Conservation (phyloP, 2,888 invertebrate genomes). For the Agrochola circellaris region DNA sequence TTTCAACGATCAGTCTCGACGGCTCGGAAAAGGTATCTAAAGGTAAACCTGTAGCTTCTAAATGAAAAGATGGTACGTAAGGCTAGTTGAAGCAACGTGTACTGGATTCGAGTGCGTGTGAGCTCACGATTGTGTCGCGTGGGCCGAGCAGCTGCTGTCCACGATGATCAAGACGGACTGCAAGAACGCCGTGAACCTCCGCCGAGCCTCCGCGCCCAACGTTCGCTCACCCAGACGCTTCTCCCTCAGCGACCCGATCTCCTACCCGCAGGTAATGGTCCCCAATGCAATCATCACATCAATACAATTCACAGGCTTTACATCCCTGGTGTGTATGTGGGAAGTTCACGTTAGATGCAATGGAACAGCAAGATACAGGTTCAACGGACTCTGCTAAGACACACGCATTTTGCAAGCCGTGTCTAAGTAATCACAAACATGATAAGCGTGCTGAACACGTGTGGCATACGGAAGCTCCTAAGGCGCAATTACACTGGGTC, state of each 20-base stretch:
- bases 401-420: conserved; percentile 5
- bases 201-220: conserved; percentile 87
- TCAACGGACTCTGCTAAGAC: conserved; percentile 14
- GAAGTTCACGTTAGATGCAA: conserved; percentile 6
- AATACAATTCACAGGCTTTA: conserved; percentile 10
- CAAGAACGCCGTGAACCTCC: conserved; percentile 86
- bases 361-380: conserved; percentile 19
- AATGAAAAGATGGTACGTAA: conserved; percentile 1
- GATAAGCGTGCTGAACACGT: conserved; percentile 11
- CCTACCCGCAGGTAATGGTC: conserved; percentile 81
- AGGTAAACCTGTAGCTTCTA: not conserved
- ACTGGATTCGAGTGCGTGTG: conserved; percentile 58
- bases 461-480: conserved; percentile 2
- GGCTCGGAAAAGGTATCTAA: not conserved
- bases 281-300: conserved; percentile 24
- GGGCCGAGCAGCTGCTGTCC: conserved; percentile 92
- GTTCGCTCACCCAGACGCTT: conserved; percentile 82
- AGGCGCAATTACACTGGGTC: conserved; percentile 16
- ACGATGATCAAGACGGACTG: conserved; percentile 95
- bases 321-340: conserved; percentile 31
- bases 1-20: not conserved
- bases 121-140: conserved; percentile 72
- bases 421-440: not conserved
- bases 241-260: conserved; percentile 86
- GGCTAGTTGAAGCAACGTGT: conserved; percentile 52